phyloP scores from a whole-genome alignment of 2,888 invertebrate species.

The Epirrhoe alternata region DNA sequence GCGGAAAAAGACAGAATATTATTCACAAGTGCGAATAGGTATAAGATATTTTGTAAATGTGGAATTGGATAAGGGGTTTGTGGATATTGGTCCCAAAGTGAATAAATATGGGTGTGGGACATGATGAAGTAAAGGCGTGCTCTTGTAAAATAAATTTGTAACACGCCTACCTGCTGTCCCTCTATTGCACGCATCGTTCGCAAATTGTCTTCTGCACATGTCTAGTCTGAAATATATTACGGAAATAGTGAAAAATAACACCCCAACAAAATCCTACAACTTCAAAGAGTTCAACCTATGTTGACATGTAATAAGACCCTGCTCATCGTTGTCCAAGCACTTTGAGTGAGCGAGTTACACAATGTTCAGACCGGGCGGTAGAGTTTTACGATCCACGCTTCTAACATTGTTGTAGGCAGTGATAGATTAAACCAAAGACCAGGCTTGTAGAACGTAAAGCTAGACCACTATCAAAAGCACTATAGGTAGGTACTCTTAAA shows the following conservation, averaged over 20 bases:
- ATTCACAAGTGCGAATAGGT: constrained; percentile 82
- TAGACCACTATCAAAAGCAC: constrained; percentile 28
- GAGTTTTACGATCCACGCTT: constrained; percentile 14
- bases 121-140: constrained; percentile 76
- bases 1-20: constrained; percentile 75
- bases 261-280: constrained; percentile 41
- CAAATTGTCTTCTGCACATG: constrained; percentile 98
- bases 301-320: constrained; percentile 45
- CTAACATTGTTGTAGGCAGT: neutral
- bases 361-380: constrained; percentile 3
- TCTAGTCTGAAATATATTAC: constrained; percentile 94
- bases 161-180: constrained; percentile 97
- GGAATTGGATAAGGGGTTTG: constrained; percentile 60
- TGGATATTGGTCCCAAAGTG: constrained; percentile 66
- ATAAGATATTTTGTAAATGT: constrained; percentile 49
- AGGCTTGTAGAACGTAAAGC: constrained; percentile 4
- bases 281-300: constrained; percentile 42
- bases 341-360: constrained; percentile 13
- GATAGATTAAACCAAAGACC: neutral
- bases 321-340: constrained; percentile 48
- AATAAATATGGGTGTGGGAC: constrained; percentile 71
- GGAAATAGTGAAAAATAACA: constrained; percentile 81
- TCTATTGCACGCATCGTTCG: constrained; percentile 98
- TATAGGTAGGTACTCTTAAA: constrained; percentile 18
- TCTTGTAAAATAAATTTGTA: constrained; percentile 67